A percentile compares a stretch with the other conserved stretches of the same genome.
phyloP scores from a whole-genome alignment of 2,113 vertebrate genomes.

The Ophiodon elongatus region DNA sequence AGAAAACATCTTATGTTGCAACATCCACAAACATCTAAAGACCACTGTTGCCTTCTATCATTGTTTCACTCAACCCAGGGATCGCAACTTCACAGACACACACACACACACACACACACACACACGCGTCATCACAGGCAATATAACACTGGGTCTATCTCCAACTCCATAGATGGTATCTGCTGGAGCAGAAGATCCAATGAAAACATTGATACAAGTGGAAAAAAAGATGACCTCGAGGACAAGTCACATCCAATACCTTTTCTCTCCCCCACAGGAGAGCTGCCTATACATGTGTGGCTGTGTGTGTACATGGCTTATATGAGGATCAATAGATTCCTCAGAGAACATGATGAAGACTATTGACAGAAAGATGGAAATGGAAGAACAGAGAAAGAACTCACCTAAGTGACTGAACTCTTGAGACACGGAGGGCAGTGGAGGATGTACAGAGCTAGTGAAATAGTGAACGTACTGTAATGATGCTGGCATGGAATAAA shows the following conservation, averaged over 20 bases:
- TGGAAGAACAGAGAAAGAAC: constrained; percentile 1
- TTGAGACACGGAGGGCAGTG: constrained; percentile 20
- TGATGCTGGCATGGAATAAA: constrained; percentile 24
- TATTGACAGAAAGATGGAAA: neutral
- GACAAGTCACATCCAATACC: neutral
- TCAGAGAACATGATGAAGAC: constrained; percentile 9
- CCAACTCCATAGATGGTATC: constrained; percentile 32
- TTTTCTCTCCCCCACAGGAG: neutral
- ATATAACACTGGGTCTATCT: constrained; percentile 22
- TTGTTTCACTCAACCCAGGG: constrained; percentile 5
- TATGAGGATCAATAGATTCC: constrained; percentile 1
- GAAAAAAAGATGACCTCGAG: constrained; percentile 30
- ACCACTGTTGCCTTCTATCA: neutral
- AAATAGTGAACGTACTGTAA: constrained; percentile 48
- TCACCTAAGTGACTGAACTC: constrained; percentile 52
- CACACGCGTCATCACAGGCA: neutral
- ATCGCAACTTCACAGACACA: neutral
- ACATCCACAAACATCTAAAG: constrained; percentile 29
- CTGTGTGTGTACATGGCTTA: neutral
- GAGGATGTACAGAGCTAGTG: constrained; percentile 53
- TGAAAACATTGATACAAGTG: constrained; percentile 43
- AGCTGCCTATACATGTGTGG: neutral
- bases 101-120: neutral
- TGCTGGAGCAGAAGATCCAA: constrained; percentile 39
- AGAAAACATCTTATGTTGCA: constrained; percentile 6